Evolutionary conservation across 2,888 invertebrate genomes (phyloP).

Genomic region (Congeria kusceri): DNA sequence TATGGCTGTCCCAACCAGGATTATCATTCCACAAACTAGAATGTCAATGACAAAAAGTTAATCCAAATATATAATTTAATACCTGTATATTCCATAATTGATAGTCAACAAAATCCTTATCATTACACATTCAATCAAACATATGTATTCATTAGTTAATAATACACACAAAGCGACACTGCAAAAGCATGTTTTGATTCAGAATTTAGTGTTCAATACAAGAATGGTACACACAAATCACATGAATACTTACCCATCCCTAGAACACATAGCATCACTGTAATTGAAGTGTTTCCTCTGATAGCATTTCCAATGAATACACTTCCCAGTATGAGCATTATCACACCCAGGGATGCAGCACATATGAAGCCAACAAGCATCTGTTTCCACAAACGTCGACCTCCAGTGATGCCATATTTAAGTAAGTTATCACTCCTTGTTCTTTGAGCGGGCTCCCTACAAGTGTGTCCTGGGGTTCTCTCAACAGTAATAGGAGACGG

Average conservation of each 20-base stretch:
- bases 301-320: constrained; percentile 79
- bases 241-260: constrained; percentile 76
- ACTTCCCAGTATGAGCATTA: constrained; percentile 78
- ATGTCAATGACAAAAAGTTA: neutral
- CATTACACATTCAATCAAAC: too few species aligned
- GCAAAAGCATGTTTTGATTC: too few species aligned
- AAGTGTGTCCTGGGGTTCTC: constrained; percentile 27
- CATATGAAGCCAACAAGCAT: constrained; percentile 80
- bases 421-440: constrained; percentile 10
- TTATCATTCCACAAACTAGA: constrained; percentile 81
- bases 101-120: too few species aligned
- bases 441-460: constrained; percentile 49
- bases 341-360: constrained; percentile 77
- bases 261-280: constrained; percentile 82
- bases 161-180: too few species aligned
- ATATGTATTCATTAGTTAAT: too few species aligned
- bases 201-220: neutral
- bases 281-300: constrained; percentile 74
- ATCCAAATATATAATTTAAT: too few species aligned
- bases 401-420: constrained; percentile 59
- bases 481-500: too few species aligned
- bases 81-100: too few species aligned
- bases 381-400: constrained; percentile 75
- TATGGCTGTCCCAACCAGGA: constrained; percentile 76
- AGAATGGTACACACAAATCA: neutral